Base-by-base conservation (phyloP, 1,140 invertebrate species). In the honey bee (Apis mellifera) region DNA sequence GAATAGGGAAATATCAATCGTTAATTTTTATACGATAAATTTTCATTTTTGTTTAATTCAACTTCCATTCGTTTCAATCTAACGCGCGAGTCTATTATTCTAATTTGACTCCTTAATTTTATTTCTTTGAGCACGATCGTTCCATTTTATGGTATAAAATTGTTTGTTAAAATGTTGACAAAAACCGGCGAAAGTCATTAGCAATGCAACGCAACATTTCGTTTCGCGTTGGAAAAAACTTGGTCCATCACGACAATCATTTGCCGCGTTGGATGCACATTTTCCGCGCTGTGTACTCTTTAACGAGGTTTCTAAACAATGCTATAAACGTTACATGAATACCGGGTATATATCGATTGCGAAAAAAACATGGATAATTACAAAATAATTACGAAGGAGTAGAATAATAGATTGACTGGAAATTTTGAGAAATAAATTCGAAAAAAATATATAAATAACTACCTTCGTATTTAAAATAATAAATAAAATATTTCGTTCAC, bases 121-220 rank as follows among this genome's bases (percentile, higher is more conserved):
- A 19, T 66, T 66, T 50, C 42, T 65, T 57, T n/a, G 11, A 55
- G 5, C n/a, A 57, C 78, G 71, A 62, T 80, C 62, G 74, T 50
- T 21, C n/a, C 26, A 48, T 64, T 73, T 74, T 26, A 55, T 21
- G 54, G 70, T 21, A 12, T 60, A 32, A 32, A 65, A 32, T 57
- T 48, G 50, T 55, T 12, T 42, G 60, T 17, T 21, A n/a, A 55
- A n/a, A 81, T n/a, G n/a, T n/a, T n/a, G n/a, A n/a, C n/a, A 74
- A 81, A 81, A 74, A 15, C n/a, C n/a, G 21, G n/a, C 48, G 42
- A 74, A 66, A 74, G 71, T 81, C 60, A 66, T 81, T 75, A 81
- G 78, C 62, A 62, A 48, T n/a, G 17, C 21, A 50, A 50, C 19
- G 50, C 70, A 50, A 48, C 52, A 12, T 74, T 74, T 65, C 60